phyloP scores from a whole-genome alignment of 2,888 invertebrate genomes.

The Pyrochroa serraticornis region DNA sequence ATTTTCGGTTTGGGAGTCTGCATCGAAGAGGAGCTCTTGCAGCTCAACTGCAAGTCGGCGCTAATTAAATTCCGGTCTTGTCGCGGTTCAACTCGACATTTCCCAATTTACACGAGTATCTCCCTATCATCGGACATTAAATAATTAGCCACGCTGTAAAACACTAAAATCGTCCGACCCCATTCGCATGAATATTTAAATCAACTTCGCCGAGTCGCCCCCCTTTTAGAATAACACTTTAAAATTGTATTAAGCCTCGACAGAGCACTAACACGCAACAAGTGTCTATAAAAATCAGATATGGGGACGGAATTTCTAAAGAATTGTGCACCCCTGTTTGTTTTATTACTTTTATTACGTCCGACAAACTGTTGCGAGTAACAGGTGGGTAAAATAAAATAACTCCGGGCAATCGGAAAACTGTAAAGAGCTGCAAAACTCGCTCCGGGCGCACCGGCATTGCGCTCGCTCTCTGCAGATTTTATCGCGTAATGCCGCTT shows the following conservation, averaged over 20 bases:
- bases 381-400: slow-evolving; percentile 57
- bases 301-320: slow-evolving; percentile 53
- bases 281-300: slow-evolving; percentile 57
- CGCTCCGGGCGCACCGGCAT: slow-evolving; percentile 31
- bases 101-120: too few relatives aligned
- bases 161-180: slow-evolving; percentile 23
- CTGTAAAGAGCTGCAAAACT: slow-evolving; percentile 43
- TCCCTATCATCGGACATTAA: slow-evolving; percentile 22
- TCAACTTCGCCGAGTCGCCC: slow-evolving; percentile 36
- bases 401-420: slow-evolving; percentile 49
- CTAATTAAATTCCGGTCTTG: too few relatives aligned
- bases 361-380: slow-evolving; percentile 51
- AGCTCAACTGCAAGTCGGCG: too few relatives aligned
- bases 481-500: slow-evolving; percentile 23
- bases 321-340: slow-evolving; percentile 54
- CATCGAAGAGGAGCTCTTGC: too few relatives aligned
- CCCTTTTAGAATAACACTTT: slow-evolving; percentile 44
- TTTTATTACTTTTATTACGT: slow-evolving; percentile 57
- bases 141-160: slow-evolving; percentile 33
- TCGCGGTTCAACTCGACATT: too few relatives aligned
- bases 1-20: too few relatives aligned
- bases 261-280: slow-evolving; percentile 48
- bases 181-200: slow-evolving; percentile 34
- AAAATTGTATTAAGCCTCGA: slow-evolving; percentile 44
- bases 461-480: slow-evolving; percentile 7